Base-by-base conservation (phyloP, 1,140 invertebrate genomes). In the Diuraphis noxia region DNA sequence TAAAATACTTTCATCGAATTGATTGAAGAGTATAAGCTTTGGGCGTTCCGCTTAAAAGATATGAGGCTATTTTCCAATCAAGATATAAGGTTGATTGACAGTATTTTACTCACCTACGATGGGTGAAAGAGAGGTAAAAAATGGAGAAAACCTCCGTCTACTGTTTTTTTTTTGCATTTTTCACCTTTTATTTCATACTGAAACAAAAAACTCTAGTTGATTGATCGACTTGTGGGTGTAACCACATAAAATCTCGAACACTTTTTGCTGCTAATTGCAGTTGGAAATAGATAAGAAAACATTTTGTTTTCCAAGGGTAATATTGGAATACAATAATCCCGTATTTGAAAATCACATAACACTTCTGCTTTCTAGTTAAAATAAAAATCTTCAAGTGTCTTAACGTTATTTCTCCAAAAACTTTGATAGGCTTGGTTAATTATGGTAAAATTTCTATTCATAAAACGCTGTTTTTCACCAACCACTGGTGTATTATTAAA, bases 21-120 rank as follows among this genome's bases (percentile, higher is more conserved):
- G 89, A 91, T 91, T 52, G 89, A 91, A 77, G 72, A 82, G 41
- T n/a, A 46, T 25, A 72, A 72, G 43, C 43, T 79, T 81, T 49
- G 72, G 72, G 89, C 89, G 89, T 81, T 49, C 19, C 72, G 43
- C 34, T 49, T 52, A 52, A 81, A 52, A 82, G 72, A 91, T 91
- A 91, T 30, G 89, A 82, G 77, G 72, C 77, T 91, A 91, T 91
- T 91, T 91, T 79, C 34, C 36, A 38, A 81, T 79, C 89, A 79
- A 49, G 72, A 81, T 79, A 91, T 91, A 79, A 23, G 43, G 89
- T 91, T 91, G 89, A 91, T 91, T 91, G 89, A 82, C 89, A 91
- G 89, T 40, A 30, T 81, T 91, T 52, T 82, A 46, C 43, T 49
- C 43, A 91, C 77, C 89, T 91, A 91, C 46, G 34, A 17, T 17